These are phyloP conservation scores for Glaucomys volans DNA, from an alignment of 2,113 vertebrate species.

Conservation along the genomic window DNA sequence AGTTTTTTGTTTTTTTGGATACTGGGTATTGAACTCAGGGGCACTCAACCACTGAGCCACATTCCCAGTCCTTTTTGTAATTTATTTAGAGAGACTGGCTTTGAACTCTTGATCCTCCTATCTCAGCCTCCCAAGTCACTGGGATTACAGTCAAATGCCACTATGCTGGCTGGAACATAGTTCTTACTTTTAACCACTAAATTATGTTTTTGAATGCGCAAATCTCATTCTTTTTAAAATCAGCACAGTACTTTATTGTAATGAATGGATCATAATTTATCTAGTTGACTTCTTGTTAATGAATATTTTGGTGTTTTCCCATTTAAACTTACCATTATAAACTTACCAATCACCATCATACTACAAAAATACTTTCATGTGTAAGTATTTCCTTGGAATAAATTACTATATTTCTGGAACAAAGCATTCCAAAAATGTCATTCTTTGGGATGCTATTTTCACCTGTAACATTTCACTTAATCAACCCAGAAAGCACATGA, in stretches of 20 bases:
- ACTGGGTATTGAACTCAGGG: no score
- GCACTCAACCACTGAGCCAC: no score
- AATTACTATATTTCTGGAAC: slow-evolving; percentile 5
- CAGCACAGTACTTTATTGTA: neutral
- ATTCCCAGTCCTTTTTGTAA: no score
- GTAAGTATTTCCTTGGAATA: neutral
- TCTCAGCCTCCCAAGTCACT: no score
- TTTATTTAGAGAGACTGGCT: no score
- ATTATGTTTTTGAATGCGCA: neutral
- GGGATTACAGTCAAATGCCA: no score
- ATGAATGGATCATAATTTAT: neutral
- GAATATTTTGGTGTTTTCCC: neutral
- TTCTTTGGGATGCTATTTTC: neutral
- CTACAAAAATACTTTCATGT: slow-evolving; percentile 8
- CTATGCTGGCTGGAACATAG: neutral
- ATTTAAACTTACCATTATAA: neutral
- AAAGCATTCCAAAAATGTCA: neutral
- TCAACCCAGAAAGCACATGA: neutral
- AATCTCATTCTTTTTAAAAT: slow-evolving; percentile 3
- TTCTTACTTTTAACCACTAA: neutral
- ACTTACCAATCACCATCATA: neutral
- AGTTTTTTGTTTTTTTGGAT: no score
- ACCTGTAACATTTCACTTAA: neutral
- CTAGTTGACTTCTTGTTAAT: neutral
- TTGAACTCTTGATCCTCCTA: no score